phyloP scores from a whole-genome alignment of 1,140 invertebrate genomes.

The Magallana gigas region DNA sequence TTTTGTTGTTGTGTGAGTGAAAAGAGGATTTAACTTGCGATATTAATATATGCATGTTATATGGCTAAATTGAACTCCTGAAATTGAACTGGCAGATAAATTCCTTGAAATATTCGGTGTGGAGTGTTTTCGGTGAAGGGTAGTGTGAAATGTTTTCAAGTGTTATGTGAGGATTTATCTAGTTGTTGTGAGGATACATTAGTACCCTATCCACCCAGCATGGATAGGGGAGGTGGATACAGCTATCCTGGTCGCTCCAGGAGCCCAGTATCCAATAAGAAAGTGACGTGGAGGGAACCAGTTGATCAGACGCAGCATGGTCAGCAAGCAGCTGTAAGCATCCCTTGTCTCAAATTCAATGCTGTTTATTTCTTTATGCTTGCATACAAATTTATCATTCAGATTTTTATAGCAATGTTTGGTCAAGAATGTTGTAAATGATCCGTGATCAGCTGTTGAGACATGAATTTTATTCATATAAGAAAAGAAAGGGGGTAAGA shows the following conservation, averaged over 20 bases:
- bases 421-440: too few species aligned
- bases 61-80: neutral
- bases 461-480: too few species aligned
- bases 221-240: slow-evolving; percentile 48
- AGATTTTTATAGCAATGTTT: too few species aligned
- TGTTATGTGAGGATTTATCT: slow-evolving; percentile 26
- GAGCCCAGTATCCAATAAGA: slow-evolving; percentile 64
- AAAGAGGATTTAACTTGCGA: slow-evolving; percentile 22
- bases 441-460: too few species aligned
- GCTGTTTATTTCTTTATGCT: too few species aligned
- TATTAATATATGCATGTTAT: slow-evolving; percentile 33
- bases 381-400: too few species aligned
- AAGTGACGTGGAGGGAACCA: slow-evolving; percentile 70
- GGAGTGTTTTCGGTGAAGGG: neutral
- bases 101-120: neutral
- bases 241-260: slow-evolving; percentile 47
- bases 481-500: too few species aligned
- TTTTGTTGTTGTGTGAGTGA: slow-evolving; percentile 33
- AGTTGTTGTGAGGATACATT: neutral
- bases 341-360: neutral
- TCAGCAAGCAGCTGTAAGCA: slow-evolving; percentile 55
- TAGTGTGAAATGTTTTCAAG: neutral
- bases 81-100: slow-evolving; percentile 1
- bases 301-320: slow-evolving; percentile 55
- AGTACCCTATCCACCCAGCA: slow-evolving; percentile 25